Conservation (phyloP, 2,113 vertebrate genomes). For the Oncorhynchus masou region DNA sequence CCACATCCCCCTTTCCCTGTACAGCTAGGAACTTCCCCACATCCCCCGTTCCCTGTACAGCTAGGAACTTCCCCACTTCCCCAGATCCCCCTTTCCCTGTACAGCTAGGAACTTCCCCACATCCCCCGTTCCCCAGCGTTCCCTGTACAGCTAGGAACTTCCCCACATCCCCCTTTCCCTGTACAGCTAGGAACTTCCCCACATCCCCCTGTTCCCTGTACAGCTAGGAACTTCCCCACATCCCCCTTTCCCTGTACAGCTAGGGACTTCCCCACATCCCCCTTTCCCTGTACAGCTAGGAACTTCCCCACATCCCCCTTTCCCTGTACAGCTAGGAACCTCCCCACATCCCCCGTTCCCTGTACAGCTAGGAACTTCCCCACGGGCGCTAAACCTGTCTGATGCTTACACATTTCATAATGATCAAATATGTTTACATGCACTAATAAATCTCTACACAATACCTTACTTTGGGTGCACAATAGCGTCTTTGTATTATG, state of each 20-base stretch:
- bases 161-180: constrained; percentile 31
- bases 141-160: no score
- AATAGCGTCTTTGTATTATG: constrained; percentile 34
- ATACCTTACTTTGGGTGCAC: constrained; percentile 35
- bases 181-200: no score
- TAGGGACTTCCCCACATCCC: constrained; percentile 24
- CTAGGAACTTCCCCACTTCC: no score
- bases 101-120: no score
- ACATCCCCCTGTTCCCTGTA: constrained; percentile 20
- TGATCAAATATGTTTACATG: constrained; percentile 60
- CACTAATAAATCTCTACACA: constrained; percentile 53
- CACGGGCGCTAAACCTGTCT: constrained; percentile 50
- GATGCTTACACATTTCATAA: constrained; percentile 54
- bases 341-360: constrained; percentile 35
- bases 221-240: constrained; percentile 27
- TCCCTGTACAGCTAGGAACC: no score
- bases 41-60: no score
- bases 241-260: no score
- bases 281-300: no score
- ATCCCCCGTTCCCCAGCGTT: no score
- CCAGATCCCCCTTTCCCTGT: constrained; percentile 20
- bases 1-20: constrained; percentile 21
- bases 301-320: constrained; percentile 28
- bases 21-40: no score
- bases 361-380: constrained; percentile 48